These are phyloP conservation scores for Crepidodera aurea DNA, from an alignment of 2,888 invertebrate species.

Conservation along the genomic window DNA sequence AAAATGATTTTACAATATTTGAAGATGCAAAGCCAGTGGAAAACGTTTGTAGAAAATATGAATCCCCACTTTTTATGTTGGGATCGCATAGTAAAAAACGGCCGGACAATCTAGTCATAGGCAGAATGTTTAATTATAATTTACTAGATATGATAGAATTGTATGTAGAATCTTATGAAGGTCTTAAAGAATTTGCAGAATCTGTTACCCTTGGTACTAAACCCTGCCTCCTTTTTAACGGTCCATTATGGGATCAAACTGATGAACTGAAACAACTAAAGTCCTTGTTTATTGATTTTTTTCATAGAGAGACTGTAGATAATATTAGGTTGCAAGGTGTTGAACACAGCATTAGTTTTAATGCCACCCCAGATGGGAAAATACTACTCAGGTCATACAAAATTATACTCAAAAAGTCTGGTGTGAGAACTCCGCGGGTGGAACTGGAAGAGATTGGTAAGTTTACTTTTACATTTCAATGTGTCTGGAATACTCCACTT, in stretches of 20 bases:
- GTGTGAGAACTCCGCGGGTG: slow-evolving; percentile 84
- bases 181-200: slow-evolving; percentile 80
- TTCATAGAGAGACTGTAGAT: slow-evolving; percentile 82
- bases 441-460: slow-evolving; percentile 90
- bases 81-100: slow-evolving; percentile 94
- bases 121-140: slow-evolving; percentile 88
- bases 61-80: slow-evolving; percentile 89
- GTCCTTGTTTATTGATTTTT: slow-evolving; percentile 91
- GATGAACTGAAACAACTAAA: slow-evolving; percentile 84
- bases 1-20: slow-evolving; percentile 91
- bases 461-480: slow-evolving; percentile 32
- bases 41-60: slow-evolving; percentile 79
- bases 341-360: slow-evolving; percentile 92
- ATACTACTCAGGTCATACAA: slow-evolving; percentile 83
- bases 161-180: slow-evolving; percentile 83
- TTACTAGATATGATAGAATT: slow-evolving; percentile 97
- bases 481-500: too few species aligned
- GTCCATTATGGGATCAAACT: slow-evolving; percentile 87
- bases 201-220: slow-evolving; percentile 76
- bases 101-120: slow-evolving; percentile 89
- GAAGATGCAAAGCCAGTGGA: slow-evolving; percentile 88
- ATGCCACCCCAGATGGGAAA: slow-evolving; percentile 78
- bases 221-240: slow-evolving; percentile 91
- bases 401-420: slow-evolving; percentile 89
- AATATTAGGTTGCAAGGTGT: slow-evolving; percentile 90